Evolutionary conservation across 2,797 vertebrate species (phyloP).

Genomic region (Coreius guichenoti): DNA sequence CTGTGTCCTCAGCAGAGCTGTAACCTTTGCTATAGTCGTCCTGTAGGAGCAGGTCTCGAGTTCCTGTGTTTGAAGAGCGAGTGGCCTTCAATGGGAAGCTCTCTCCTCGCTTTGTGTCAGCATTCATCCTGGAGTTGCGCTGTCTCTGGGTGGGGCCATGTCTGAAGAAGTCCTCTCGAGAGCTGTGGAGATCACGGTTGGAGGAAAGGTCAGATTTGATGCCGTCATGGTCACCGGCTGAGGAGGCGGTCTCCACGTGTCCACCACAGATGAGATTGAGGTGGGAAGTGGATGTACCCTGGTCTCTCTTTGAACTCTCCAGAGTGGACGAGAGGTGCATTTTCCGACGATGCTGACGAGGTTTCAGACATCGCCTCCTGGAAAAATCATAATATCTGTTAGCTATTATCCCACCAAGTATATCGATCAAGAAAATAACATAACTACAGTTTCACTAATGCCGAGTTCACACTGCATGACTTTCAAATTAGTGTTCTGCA

Average conservation of each 20-base stretch:
- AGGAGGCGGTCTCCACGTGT: conserved; percentile 77
- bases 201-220: conserved; percentile 78
- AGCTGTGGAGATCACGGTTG: conserved; percentile 71
- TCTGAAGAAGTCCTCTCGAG: conserved; percentile 80
- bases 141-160: conserved; percentile 62
- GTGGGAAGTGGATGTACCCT: conserved; percentile 86
- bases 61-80: conserved; percentile 74
- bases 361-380: conserved; percentile 85
- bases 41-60: conserved; percentile 66
- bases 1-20: conserved; percentile 59
- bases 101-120: conserved; percentile 68
- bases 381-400: neutral
- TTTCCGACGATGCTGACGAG: conserved; percentile 81
- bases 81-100: conserved; percentile 73
- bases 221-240: conserved; percentile 76
- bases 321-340: conserved; percentile 77
- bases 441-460: too few relatives aligned
- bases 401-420: neutral
- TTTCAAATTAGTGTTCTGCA: too few relatives aligned
- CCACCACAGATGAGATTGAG: conserved; percentile 85
- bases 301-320: conserved; percentile 80
- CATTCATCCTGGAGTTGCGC: conserved; percentile 63
- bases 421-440: neutral
- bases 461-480: too few relatives aligned
- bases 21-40: conserved; percentile 67